These are phyloP conservation scores for Hippopotamyrus pictus DNA, from an alignment of 2,797 vertebrate genomes.

Conservation along the genomic window DNA sequence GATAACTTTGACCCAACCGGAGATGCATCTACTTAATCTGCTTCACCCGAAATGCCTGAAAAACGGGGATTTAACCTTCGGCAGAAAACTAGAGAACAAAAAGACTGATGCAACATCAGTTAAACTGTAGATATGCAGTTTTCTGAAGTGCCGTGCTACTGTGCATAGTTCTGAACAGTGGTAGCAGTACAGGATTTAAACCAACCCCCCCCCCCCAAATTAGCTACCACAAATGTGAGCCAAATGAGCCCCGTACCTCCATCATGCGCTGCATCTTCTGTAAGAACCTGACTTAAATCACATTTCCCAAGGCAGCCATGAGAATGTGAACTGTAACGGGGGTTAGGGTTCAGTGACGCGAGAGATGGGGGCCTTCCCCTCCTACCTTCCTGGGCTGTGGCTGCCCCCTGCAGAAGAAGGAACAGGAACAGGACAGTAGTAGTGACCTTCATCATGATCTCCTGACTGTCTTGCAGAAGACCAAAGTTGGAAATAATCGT, in stretches of 20 bases:
- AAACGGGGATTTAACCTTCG: not conserved
- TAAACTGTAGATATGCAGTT: not conserved
- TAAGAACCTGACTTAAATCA: not conserved
- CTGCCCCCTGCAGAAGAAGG: conserved; percentile 39
- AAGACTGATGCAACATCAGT: not conserved
- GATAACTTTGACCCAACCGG: not conserved
- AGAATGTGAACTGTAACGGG: not conserved
- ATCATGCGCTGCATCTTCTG: not conserved
- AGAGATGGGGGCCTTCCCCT: not conserved
- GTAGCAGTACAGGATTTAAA: not conserved
- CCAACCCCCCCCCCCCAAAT: not conserved
- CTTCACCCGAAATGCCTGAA: not conserved
- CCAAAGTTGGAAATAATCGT: not conserved
- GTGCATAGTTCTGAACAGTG: not conserved
- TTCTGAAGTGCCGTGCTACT: not conserved
- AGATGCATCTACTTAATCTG: not conserved
- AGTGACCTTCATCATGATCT: conserved; percentile 36
- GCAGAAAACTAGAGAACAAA: not conserved
- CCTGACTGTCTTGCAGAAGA: not conserved
- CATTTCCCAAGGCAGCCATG: not conserved
- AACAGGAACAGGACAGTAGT: conserved; percentile 41
- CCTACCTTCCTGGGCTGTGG: conserved; percentile 69
- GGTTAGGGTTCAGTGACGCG: not conserved
- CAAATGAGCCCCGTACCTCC: not conserved
- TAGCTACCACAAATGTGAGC: not conserved